These are phyloP conservation scores for Augochlorella aurata DNA, from an alignment of 2,888 invertebrate species.

Conservation along the genomic window DNA sequence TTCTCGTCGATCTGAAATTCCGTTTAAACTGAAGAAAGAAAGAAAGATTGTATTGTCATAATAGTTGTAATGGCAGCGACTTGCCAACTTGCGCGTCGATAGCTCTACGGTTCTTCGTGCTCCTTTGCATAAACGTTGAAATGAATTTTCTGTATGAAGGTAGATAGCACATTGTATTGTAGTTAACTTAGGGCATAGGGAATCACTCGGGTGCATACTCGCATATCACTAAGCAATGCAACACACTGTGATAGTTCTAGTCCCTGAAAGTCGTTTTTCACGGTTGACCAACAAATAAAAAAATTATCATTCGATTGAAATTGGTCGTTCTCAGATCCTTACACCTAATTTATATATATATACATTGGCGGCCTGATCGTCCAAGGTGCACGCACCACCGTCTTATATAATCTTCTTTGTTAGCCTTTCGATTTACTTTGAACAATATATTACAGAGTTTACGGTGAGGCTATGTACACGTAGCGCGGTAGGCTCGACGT, in stretches of 20 bases:
- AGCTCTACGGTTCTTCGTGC: conserved; percentile 27
- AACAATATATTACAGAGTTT: conserved; percentile 65
- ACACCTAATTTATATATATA: conserved; percentile 41
- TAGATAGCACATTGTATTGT: not conserved
- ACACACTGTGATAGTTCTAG: conserved; percentile 1
- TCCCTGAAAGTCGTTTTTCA: conserved; percentile 17
- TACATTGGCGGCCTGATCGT: not conserved
- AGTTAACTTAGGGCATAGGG: not conserved
- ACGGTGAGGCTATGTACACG: conserved; percentile 55
- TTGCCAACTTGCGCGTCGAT: conserved; percentile 13
- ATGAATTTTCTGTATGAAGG: conserved; percentile 19
- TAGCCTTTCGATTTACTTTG: conserved; percentile 46
- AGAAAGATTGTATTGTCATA: conserved; percentile 1
- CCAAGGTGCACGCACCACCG: conserved; percentile 11
- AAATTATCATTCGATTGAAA: conserved; percentile 19
- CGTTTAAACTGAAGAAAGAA: conserved; percentile 10
- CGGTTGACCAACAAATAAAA: conserved; percentile 30
- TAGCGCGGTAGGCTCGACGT: conserved; percentile 24
- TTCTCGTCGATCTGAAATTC: conserved; percentile 14
- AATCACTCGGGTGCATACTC: not conserved
- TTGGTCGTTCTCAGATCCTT: conserved; percentile 42
- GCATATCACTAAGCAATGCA: not conserved
- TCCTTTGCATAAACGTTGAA: conserved; percentile 22
- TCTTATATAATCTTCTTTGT: conserved; percentile 19
- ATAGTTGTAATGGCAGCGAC: not conserved